Evolutionary conservation across 2,797 vertebrate species (phyloP).

Genomic region (Coluber constrictor): DNA sequence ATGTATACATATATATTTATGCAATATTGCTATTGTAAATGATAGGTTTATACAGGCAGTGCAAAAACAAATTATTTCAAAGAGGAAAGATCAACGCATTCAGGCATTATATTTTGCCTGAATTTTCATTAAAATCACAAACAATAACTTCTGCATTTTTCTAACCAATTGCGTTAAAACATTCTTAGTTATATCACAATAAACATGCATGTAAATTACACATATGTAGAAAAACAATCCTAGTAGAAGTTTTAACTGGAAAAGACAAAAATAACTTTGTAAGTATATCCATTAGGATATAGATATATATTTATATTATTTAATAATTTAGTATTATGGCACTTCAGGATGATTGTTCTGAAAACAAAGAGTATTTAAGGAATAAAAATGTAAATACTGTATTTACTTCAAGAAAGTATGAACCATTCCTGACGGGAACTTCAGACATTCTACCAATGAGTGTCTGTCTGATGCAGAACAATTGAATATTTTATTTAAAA

Average conservation of each 20-base stretch:
- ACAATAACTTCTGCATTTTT: not conserved
- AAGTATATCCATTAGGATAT: not conserved
- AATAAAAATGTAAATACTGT: not conserved
- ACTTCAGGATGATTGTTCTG: not conserved
- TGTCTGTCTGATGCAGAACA: not conserved
- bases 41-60: not conserved
- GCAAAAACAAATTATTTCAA: not conserved
- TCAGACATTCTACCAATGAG: not conserved
- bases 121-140: not conserved
- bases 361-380: not conserved
- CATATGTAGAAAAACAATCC: not conserved
- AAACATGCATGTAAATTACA: not conserved
- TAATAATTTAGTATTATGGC: not conserved
- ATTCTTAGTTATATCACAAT: not conserved
- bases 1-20: not conserved
- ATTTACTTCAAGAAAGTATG: not conserved
- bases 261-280: not conserved
- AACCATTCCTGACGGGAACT: not conserved
- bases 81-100: not conserved
- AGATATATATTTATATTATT: not conserved
- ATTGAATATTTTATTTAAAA: not conserved
- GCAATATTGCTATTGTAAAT: not conserved
- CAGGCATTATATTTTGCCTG: not conserved
- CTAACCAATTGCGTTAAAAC: not conserved
- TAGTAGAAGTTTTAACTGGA: not conserved